Conservation (phyloP, 2,797 vertebrate genomes). For the Threskiornis aethiopicus region DNA sequence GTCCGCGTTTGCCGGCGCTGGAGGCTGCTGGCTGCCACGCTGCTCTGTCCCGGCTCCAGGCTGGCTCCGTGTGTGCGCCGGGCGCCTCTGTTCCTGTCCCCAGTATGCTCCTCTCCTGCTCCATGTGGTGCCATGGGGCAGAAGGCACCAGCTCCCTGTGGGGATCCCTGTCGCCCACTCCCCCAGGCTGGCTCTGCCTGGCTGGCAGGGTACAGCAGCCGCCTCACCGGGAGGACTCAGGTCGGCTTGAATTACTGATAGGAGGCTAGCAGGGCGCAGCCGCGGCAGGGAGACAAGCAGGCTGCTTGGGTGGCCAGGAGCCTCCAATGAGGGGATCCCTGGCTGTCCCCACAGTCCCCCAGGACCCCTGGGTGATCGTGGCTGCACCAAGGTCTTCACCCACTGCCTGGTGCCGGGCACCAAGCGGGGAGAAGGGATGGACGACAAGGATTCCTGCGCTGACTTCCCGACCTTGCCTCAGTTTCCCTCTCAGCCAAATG, state of each 20-base stretch:
- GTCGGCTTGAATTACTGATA: conserved; percentile 50
- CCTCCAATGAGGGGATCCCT: background rate
- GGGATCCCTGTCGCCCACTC: accelerated
- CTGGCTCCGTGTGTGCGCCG: background rate
- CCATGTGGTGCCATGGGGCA: accelerated
- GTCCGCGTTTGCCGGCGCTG: accelerated
- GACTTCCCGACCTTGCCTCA: background rate
- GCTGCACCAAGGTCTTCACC: background rate
- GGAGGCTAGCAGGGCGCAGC: background rate
- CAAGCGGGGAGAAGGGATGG: background rate
- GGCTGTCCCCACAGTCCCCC: background rate
- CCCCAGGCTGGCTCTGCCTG: accelerated
- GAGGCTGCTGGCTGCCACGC: background rate
- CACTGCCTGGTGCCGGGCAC: background rate
- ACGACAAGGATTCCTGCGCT: background rate
- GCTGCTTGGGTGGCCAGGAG: background rate
- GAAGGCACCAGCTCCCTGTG: background rate
- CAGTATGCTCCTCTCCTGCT: background rate
- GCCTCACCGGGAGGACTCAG: background rate
- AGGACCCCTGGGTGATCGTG: background rate
- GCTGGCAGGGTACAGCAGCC: background rate
- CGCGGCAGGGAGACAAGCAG: accelerated
- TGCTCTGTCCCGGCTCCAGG: accelerated
- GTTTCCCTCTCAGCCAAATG: background rate
- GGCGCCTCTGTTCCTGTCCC: background rate